phyloP scores from a whole-genome alignment of 2,888 invertebrate genomes.

The Gastracanthus pulcherrimus region DNA sequence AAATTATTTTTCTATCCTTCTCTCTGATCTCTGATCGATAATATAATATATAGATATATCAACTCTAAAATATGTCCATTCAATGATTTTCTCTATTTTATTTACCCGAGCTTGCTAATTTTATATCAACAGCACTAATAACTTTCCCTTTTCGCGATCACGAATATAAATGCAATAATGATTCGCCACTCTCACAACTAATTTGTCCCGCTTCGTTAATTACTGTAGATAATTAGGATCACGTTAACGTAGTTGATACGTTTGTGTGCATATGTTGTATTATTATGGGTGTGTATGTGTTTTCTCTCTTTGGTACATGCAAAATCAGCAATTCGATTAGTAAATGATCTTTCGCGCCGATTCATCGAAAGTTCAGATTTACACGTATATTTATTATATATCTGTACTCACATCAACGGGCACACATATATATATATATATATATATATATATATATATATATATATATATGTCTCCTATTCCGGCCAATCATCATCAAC shows the following conservation, averaged over 20 bases:
- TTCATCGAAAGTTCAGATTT: slow-evolving; percentile 23
- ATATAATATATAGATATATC: slow-evolving; percentile 27
- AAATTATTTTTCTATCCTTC: slow-evolving; percentile 24
- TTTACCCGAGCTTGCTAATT: slow-evolving; percentile 3
- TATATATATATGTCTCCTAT: background rate
- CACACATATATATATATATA: background rate
- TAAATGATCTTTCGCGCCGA: slow-evolving; percentile 50
- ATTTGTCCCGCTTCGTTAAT: slow-evolving; percentile 22
- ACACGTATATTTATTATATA: background rate
- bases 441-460: background rate
- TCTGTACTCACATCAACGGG: background rate
- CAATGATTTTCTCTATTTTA: slow-evolving; percentile 11
- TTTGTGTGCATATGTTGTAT: background rate
- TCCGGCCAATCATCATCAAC: slow-evolving; percentile 34
- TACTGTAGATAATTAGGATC: slow-evolving; percentile 7
- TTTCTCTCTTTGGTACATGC: slow-evolving; percentile 18
- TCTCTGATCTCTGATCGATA: background rate
- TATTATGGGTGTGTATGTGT: background rate
- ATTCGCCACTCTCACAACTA: background rate
- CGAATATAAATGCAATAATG: slow-evolving; percentile 8
- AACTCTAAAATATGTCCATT: slow-evolving; percentile 50
- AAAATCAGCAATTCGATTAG: slow-evolving; percentile 55
- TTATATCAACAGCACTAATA: slow-evolving; percentile 40
- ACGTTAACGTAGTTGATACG: background rate
- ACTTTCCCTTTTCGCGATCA: slow-evolving; percentile 37